These are phyloP conservation scores for Rhipidura dahli DNA, from an alignment of 2,113 vertebrate species.

Conservation along the genomic window DNA sequence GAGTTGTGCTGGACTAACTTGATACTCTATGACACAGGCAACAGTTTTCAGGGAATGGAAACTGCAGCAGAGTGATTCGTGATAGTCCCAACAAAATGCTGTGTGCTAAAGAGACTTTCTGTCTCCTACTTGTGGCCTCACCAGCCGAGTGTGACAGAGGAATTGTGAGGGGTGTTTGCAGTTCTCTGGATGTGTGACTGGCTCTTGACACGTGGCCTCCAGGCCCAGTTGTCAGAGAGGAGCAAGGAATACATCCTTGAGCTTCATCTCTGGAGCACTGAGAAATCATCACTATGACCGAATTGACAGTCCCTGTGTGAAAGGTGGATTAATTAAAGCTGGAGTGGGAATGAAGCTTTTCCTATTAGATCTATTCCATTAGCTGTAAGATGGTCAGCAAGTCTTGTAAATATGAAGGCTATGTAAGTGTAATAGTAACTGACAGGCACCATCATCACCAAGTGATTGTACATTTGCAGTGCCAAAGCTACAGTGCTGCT, in stretches of 20 bases:
- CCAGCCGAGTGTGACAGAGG: background rate
- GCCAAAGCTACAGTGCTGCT: background rate
- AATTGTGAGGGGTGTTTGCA: background rate
- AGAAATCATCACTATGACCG: background rate
- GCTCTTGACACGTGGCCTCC: rapidly evolving
- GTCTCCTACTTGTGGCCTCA: background rate
- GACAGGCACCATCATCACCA: background rate
- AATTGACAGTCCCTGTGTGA: background rate
- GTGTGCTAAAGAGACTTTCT: background rate
- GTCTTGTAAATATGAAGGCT: background rate
- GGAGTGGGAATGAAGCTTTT: background rate
- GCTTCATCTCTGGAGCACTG: background rate
- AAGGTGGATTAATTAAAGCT: background rate
- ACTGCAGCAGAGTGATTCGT: background rate
- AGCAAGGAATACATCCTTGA: background rate
- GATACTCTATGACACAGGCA: rapidly evolving
- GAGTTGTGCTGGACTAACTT: background rate
- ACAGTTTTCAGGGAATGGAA: background rate
- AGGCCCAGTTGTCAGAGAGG: background rate
- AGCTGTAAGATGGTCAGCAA: background rate
- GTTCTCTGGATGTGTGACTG: background rate
- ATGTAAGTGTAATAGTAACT: background rate
- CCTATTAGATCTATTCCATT: background rate
- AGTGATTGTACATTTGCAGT: background rate
- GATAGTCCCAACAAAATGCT: background rate